These are phyloP conservation scores for Tauraco erythrolophus DNA, from an alignment of 2,113 vertebrate species.

Conservation along the genomic window DNA sequence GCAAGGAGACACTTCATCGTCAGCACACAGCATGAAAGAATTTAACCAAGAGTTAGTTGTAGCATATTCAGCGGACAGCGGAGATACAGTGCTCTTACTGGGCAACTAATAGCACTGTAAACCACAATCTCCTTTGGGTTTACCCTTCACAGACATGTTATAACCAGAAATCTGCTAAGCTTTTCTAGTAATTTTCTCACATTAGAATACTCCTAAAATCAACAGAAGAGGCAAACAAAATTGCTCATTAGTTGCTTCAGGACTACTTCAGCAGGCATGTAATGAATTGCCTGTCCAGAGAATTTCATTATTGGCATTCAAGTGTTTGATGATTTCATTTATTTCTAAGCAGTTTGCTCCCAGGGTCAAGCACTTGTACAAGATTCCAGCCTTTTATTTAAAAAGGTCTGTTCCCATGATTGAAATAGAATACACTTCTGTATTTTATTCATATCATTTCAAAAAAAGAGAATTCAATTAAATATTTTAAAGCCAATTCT, in stretches of 20 bases:
- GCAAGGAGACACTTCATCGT: not conserved
- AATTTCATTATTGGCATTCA: not conserved
- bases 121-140: not conserved
- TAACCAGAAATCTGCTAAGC: not conserved
- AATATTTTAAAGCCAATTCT: not conserved
- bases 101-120: not conserved
- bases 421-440: not conserved
- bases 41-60: not conserved
- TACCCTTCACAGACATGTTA: not conserved
- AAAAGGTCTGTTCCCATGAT: not conserved
- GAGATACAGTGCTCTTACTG: not conserved
- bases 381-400: not conserved
- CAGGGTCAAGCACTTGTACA: not conserved
- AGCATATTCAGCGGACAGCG: not conserved
- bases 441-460: not conserved
- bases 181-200: not conserved
- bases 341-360: not conserved
- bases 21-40: not conserved
- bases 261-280: not conserved
- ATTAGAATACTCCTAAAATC: not conserved
- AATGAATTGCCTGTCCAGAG: not conserved
- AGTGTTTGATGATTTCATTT: not conserved
- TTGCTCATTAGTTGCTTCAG: not conserved
- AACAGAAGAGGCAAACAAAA: not conserved
- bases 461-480: not conserved